Conservation (phyloP, 2,888 invertebrate species). For the Trissonchulus latispiculum region DNA sequence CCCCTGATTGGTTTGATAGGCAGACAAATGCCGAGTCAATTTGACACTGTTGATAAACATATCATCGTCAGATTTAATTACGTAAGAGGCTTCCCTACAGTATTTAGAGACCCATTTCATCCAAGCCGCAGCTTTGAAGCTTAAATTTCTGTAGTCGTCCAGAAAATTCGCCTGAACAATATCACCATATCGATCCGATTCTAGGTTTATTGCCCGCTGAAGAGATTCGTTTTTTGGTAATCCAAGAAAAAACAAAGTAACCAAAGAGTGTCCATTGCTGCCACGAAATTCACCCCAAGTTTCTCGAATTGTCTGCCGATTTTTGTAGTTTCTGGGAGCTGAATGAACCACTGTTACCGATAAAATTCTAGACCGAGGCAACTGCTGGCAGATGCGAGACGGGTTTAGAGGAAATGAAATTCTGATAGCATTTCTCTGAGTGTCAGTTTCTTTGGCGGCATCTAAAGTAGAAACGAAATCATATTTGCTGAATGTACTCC, state of each 20-base stretch:
- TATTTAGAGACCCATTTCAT: constrained; percentile 18
- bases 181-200: constrained; percentile 16
- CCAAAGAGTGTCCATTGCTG: no score
- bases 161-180: constrained; percentile 23
- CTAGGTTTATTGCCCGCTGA: neutral
- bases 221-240: no score
- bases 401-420: no score
- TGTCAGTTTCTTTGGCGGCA: no score
- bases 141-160: constrained; percentile 23
- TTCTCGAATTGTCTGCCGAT: constrained; percentile 20
- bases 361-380: no score
- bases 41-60: constrained; percentile 24
- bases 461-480: no score
- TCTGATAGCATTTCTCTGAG: no score
- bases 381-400: no score
- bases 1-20: no score
- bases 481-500: no score
- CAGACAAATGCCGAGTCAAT: constrained; percentile 20
- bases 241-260: no score
- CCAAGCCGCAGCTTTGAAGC: constrained; percentile 24
- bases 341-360: constrained; percentile 25
- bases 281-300: constrained; percentile 24
- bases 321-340: constrained; percentile 19
- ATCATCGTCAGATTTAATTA: constrained; percentile 26
- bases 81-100: constrained; percentile 21